Conservation (phyloP, 1,140 invertebrate species). For the Vanessa atalanta region DNA sequence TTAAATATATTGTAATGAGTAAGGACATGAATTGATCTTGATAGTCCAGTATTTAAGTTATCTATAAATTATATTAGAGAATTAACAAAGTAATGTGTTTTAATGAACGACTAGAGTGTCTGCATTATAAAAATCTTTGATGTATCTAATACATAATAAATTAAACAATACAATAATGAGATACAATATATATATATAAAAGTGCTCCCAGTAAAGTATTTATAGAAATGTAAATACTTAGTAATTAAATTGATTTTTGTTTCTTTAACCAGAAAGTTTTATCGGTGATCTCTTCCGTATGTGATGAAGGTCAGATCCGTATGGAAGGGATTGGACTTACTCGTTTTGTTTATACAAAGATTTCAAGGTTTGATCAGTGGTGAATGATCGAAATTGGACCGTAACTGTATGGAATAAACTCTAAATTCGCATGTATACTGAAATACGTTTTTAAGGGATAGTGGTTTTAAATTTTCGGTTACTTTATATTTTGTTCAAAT, state of each 20-base stretch:
- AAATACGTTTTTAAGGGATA: no score
- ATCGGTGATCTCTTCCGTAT: constrained; percentile 18
- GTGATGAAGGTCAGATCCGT: constrained; percentile 39
- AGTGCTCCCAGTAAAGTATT: background rate
- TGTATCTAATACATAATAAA: no score
- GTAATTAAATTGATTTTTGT: background rate
- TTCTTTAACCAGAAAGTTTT: background rate
- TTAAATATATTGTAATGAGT: constrained; percentile 35
- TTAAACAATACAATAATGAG: no score
- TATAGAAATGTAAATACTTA: background rate
- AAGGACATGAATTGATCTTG: constrained; percentile 4
- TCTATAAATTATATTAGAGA: background rate
- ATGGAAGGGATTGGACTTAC: constrained; percentile 35
- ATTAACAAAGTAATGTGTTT: no score
- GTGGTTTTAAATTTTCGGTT: no score
- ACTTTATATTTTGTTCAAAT: no score
- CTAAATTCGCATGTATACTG: background rate
- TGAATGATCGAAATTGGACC: background rate
- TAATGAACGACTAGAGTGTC: background rate
- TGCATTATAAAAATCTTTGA: no score
- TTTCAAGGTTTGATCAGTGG: constrained; percentile 11
- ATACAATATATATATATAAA: no score
- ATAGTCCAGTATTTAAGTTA: background rate
- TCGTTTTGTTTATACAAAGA: constrained; percentile 13
- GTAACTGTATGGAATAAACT: background rate